Base-by-base conservation (phyloP, 2,888 invertebrate species). In the Lycocerus yunnanus region DNA sequence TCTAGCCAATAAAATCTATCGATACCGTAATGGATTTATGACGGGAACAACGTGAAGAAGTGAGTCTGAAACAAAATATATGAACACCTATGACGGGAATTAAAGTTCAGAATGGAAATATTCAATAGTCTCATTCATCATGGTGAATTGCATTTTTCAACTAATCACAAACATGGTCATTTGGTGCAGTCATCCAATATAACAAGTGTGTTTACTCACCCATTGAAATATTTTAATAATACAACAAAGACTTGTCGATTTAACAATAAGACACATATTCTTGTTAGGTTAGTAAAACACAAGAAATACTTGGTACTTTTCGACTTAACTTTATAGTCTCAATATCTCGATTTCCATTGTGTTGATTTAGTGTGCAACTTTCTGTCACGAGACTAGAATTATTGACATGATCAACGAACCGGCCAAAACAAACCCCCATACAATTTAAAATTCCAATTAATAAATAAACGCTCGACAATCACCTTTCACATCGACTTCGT, bases 121-220 rank as follows among this genome's bases (percentile, higher is more conserved):
- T 18, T 63, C 18, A 63, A 63, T 63, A 16, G 14, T 63, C 20
- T 82, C 82, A 82, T 84, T 83, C 81, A 79, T 69, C 75, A 76
- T 74, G 75, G 80, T 84, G 84, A 84, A 82, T 84, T 83, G 84
- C 84, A 82, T 72, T 82, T 83, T 82, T 80, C 71, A 69, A 66
- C 76, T 74, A 78, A 77, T 78, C 76, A 73, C 78, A 77, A 72
- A 76, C 69, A 73, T 66, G 69, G 67, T 69, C 73, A 63, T 78
- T 73, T 78, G 72, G 71, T 72, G 76, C 71, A 78, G 78, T 78
- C 78, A 78, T 78, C 74, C 74, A 72, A 72, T 27, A 72, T 76
- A 78, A 78, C 74, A 74, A 76, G 76, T 73, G 73, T 72, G 72
- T 74, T 77, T 75, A 72, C 72, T 72, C 72, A 18, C 11, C 72